Conservation (phyloP, 2,113 vertebrate species). For the Chrysemys picta region DNA sequence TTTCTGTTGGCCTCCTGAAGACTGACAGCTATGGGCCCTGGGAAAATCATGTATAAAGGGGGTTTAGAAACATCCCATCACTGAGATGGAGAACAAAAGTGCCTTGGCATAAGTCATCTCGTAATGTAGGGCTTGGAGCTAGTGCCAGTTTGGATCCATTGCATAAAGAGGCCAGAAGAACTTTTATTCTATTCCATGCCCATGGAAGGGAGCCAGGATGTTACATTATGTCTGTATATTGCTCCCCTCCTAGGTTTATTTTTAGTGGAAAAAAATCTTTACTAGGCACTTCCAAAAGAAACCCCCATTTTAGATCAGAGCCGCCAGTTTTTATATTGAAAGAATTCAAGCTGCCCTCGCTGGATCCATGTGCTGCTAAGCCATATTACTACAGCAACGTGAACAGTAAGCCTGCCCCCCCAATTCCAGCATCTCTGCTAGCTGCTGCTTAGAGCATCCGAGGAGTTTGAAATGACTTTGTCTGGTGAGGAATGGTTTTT, state of each 20-base stretch:
- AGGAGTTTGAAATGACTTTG: neutral
- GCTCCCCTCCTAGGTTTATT: neutral
- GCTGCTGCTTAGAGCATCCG: neutral
- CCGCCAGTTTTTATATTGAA: neutral
- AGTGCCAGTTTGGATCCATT: neutral
- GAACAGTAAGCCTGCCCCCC: neutral
- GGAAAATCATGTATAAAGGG: neutral
- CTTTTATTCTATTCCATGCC: neutral
- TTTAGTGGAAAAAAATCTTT: neutral
- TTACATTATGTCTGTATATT: neutral
- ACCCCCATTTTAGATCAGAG: neutral
- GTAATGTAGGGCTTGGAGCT: neutral
- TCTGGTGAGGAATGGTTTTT: neutral
- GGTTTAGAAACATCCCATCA: neutral
- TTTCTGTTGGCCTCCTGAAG: fast-evolving
- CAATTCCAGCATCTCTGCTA: neutral
- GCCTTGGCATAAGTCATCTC: neutral
- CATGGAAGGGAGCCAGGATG: neutral
- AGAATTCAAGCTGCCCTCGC: neutral
- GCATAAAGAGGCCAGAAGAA: neutral
- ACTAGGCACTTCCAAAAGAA: neutral
- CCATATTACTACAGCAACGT: neutral
- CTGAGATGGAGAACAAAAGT: neutral
- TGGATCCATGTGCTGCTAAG: fast-evolving
- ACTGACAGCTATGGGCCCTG: too few relatives aligned